These are phyloP conservation scores for Hyperoplus lanceolatus DNA, from an alignment of 2,797 vertebrate species.

Conservation along the genomic window DNA sequence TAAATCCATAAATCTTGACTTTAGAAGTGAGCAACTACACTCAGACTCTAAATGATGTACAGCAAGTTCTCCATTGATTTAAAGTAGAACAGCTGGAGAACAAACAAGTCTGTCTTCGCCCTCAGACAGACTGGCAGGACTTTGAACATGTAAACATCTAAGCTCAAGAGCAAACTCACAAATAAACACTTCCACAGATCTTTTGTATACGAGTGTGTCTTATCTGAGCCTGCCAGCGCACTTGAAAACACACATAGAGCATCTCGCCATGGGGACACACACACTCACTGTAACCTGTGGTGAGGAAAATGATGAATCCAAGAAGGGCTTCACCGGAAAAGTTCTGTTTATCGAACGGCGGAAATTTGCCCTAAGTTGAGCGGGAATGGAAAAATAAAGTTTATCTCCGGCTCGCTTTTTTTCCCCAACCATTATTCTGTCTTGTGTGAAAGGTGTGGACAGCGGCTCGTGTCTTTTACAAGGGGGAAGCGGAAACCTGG, in stretches of 20 bases:
- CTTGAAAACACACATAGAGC: constrained; percentile 16
- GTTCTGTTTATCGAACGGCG: constrained; percentile 73
- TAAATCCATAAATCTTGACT: constrained; percentile 66
- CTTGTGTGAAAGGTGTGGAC: constrained; percentile 68
- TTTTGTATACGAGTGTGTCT: constrained; percentile 19
- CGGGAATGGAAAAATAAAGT: constrained; percentile 63
- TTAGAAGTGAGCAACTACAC: constrained; percentile 48
- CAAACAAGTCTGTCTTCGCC: constrained; percentile 58
- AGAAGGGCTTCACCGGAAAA: constrained; percentile 51
- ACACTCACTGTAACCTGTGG: constrained; percentile 54
- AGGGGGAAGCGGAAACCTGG: constrained; percentile 64
- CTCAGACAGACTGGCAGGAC: constrained; percentile 42
- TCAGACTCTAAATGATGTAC: constrained; percentile 59
- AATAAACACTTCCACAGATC: constrained; percentile 33
- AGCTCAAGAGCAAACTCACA: constrained; percentile 39
- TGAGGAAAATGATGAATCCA: constrained; percentile 61
- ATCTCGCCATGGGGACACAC: constrained; percentile 43
- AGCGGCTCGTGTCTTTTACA: constrained; percentile 49
- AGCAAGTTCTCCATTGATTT: constrained; percentile 62
- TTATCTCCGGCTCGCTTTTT: constrained; percentile 64
- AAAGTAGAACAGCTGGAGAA: constrained; percentile 62
- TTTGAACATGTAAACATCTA: constrained; percentile 62
- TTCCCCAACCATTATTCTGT: constrained; percentile 69
- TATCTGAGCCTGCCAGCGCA: constrained; percentile 8
- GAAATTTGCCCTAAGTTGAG: constrained; percentile 67